These are phyloP conservation scores for Gnathonemus echidnorhynchus DNA, from an alignment of 2,113 vertebrate genomes.

Conservation along the genomic window DNA sequence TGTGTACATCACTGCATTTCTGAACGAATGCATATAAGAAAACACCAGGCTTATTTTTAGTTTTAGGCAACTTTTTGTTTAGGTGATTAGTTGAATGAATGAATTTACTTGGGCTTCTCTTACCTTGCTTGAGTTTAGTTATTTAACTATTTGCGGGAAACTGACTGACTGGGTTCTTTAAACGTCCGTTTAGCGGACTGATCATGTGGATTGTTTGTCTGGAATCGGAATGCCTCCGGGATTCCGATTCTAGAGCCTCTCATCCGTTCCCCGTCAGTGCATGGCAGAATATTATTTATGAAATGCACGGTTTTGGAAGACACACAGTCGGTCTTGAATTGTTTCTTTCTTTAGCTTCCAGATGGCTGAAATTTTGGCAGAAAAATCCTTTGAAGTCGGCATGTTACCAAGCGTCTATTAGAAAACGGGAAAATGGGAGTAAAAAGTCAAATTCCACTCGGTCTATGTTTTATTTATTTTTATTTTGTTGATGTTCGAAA, in stretches of 20 bases:
- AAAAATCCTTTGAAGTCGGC: neutral
- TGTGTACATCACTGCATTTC: neutral
- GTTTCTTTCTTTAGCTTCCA: slow-evolving; percentile 5
- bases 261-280: neutral
- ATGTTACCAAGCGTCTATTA: neutral
- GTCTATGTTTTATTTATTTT: neutral
- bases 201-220: neutral
- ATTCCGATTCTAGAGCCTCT: neutral
- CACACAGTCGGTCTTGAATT: neutral
- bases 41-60: neutral
- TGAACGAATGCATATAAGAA: neutral
- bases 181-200: neutral
- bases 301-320: neutral
- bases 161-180: neutral
- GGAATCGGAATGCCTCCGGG: neutral
- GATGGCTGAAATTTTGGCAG: neutral
- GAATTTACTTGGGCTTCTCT: neutral
- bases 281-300: slow-evolving; percentile 4
- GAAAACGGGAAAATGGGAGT: neutral
- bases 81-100: neutral
- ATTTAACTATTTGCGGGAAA: neutral
- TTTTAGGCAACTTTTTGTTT: neutral
- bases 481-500: neutral
- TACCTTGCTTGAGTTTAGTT: neutral
- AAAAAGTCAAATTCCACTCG: neutral